Base-by-base conservation (phyloP, 2,797 vertebrate species). In the Epinephelus coioides region DNA sequence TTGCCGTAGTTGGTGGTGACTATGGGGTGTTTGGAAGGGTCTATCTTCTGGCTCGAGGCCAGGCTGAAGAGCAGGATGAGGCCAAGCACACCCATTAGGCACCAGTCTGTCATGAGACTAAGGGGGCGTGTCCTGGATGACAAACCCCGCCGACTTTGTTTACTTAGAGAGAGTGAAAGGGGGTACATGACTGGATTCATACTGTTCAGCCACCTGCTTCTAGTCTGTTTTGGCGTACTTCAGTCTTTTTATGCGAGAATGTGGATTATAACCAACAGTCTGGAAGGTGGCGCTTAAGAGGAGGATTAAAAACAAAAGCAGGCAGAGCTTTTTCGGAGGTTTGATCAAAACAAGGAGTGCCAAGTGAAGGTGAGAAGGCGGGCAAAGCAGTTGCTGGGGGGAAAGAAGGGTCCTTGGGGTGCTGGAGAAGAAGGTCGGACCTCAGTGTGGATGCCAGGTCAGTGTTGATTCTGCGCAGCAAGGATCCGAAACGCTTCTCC, bases 1-100 rank as follows among this genome's bases (percentile, higher is more conserved):
- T 96, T 96, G 53, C 97, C 97, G 6, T 97, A 98, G 91, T 97
- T 97, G 34, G 97, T 98, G 90, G 94, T 96, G 83, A 98, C 97
- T 69, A 96, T 93, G 0, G 97, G 97, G 83, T 96, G 95, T 80
- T 90, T 93, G 30, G 93, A 89, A 4, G 92, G 96, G 80, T 97
- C 96, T 71, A 91, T 85, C 77, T 95, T 95, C 90, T 92, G 96
- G 85, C 95, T 90, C 0, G 91, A 86, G 27, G 88, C 88, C 87
- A 94, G 88, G 74, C 91, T 90, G 76, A 94, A 71, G 83, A 94
- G 90, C 69, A 96, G 88, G 17, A 88, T 53, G 71, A 95, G 88
- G 60, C 94, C 93, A 23, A 96, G 86, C 55, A 92, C n/a, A 27
- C 84, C 89, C 79, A 94, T 79, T 63, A 92, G 71, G 83, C 88